Evolutionary conservation across 2,888 invertebrate genomes (phyloP).

Genomic region (Ectemnius cavifrons): DNA sequence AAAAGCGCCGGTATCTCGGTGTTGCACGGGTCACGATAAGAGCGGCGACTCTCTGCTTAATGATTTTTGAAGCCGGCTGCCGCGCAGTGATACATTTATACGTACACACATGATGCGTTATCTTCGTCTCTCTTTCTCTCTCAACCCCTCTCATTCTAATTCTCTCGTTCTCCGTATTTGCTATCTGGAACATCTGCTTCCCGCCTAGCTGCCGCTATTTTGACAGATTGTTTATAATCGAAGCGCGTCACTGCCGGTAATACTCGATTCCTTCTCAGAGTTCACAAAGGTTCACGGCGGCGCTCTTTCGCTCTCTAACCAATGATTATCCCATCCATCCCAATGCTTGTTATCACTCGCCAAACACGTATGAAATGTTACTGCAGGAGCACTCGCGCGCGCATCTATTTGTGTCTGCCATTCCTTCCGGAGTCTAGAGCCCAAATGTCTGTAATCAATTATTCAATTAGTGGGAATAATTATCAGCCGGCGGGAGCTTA

Average conservation of each 20-base stretch:
- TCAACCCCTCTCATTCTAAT: no score
- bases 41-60: constrained; percentile 35
- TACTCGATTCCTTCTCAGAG: not conserved
- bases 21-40: constrained; percentile 45
- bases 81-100: constrained; percentile 28
- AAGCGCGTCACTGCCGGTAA: not conserved
- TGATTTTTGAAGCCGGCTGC: constrained; percentile 48
- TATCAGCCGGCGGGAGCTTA: constrained; percentile 39
- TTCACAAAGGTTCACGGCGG: constrained; percentile 46
- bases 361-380: constrained; percentile 16
- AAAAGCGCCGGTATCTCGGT: constrained; percentile 36
- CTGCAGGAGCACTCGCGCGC: no score
- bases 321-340: constrained; percentile 33
- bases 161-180: not conserved
- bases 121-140: constrained; percentile 28
- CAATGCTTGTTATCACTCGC: constrained; percentile 18
- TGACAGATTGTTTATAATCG: constrained; percentile 24
- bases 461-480: constrained; percentile 55
- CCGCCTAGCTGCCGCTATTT: constrained; percentile 16
- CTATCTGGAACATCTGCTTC: constrained; percentile 38
- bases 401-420: constrained; percentile 16
- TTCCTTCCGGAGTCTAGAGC: constrained; percentile 51
- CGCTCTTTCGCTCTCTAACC: constrained; percentile 38
- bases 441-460: constrained; percentile 54
- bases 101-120: constrained; percentile 42